phyloP scores from a whole-genome alignment of 2,888 invertebrate species.

The Pristionchus exspectatus region DNA sequence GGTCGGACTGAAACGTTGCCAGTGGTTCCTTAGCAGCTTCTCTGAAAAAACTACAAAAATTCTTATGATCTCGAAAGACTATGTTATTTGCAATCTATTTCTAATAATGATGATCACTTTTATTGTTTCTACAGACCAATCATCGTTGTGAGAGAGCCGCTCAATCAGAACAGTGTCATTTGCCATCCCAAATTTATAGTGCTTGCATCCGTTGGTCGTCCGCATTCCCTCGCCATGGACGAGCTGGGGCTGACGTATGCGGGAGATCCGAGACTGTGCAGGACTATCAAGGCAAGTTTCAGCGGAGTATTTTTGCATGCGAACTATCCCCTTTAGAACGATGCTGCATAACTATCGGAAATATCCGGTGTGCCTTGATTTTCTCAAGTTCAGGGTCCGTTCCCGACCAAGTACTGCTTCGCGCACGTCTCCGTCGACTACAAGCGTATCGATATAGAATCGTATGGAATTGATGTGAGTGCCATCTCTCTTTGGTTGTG shows the following conservation, averaged over 20 bases:
- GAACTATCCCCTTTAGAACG: too few species aligned
- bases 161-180: too few species aligned
- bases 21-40: too few species aligned
- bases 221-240: not conserved
- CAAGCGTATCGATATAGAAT: not conserved
- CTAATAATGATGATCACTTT: not conserved
- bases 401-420: constrained; percentile 7
- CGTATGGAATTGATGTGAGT: not conserved
- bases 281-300: not conserved
- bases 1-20: too few species aligned
- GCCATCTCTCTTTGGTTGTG: not conserved
- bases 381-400: not conserved
- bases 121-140: too few species aligned
- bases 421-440: not conserved
- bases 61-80: not conserved
- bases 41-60: not conserved
- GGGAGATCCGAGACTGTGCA: not conserved
- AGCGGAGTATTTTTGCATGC: not conserved
- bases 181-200: not conserved
- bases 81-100: not conserved
- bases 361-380: not conserved
- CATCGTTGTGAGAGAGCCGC: too few species aligned
- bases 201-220: not conserved
- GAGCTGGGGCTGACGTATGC: not conserved
- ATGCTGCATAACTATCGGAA: not conserved